Base-by-base conservation (phyloP, 2,888 invertebrate species). In the Halocaridina rubra region DNA sequence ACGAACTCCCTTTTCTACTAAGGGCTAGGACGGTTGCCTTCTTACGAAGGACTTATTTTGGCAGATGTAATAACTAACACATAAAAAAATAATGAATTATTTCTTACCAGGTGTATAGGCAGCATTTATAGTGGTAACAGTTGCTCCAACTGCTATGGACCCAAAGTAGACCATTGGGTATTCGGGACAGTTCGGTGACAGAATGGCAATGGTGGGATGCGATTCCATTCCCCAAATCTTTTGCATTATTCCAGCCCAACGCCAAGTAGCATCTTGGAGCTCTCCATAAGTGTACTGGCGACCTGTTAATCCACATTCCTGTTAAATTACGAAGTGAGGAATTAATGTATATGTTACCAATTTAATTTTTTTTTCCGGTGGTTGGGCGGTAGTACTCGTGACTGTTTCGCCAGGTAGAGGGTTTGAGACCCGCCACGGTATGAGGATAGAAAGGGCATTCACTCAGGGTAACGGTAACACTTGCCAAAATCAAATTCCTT, bases 151-250 rank as follows among this genome's bases (percentile, higher is more conserved):
- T 0, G 30, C 39, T 2, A 67, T 53, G 3, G 80, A 27, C 13
- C 86, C 87, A 2, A 80, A 74, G 61, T 81, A 85, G 0, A 85
- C 64, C 32, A 81, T 64, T n/a, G 85, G 64, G 19, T 84, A 84
- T 33, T 86, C 86, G 3, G 86, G 86, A 33, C 76, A 76, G 72
- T 86, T 86, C n/a, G 76, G 71, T 13, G 75, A 71, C 29, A 86
- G 22, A 22, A 86, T 46, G 4, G 80, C 86, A 13, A 86, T 80
- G 3, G 76, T 80, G 39, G 80, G 67, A 2, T 27, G 33, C 27
- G 32, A 30, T 0, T 30, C 30, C n/a, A 22, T 19, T 13, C 4
- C n/a, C 24, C 16, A 19, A 3, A 61, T 16, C 46, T n/a, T 1
- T 19, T 81, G 81, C 19, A 81, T 22, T 22, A 46, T 30, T 10